Percentiles rank a stretch among this genome's conserved stretches.
These are phyloP conservation scores for Alviniconcha marisindica DNA, from an alignment of 1,140 invertebrate species.

Conservation along the genomic window DNA sequence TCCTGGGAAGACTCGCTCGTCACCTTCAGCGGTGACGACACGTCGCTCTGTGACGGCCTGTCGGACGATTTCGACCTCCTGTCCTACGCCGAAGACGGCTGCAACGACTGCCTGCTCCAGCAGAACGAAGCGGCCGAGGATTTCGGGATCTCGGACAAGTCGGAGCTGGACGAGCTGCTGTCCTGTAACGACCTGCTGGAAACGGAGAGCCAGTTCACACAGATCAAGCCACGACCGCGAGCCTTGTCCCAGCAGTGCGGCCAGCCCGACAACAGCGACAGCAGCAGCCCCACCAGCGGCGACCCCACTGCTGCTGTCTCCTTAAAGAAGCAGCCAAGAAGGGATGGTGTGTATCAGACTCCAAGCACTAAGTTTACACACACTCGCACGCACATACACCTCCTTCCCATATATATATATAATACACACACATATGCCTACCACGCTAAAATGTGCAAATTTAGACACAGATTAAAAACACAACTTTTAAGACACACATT, in stretches of 20 bases:
- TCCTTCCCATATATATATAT: not conserved
- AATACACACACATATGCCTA: not conserved
- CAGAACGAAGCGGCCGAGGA: not conserved
- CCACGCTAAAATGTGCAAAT: not conserved
- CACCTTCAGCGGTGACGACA: not conserved
- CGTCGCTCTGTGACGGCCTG: not conserved
- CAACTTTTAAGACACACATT: not conserved
- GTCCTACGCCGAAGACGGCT: not conserved
- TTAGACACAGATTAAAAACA: too few species aligned
- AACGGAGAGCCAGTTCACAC: not conserved
- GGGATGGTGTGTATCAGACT: constrained; percentile 25
- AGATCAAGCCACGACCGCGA: not conserved
- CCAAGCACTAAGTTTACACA: too few species aligned
- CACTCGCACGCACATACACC: too few species aligned
- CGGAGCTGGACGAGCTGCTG: not conserved
- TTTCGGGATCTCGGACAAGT: not conserved
- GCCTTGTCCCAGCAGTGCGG: not conserved
- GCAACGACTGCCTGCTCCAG: not conserved
- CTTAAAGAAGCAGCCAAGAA: constrained; percentile 13
- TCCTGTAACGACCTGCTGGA: not conserved
- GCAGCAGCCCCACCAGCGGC: not conserved
- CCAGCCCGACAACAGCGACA: not conserved
- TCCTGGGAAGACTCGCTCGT: not conserved
- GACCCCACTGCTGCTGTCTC: not conserved
- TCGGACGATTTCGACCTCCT: constrained; percentile 5